Base-by-base conservation (phyloP, 2,888 invertebrate genomes). In the Prionchulus punctatus region DNA sequence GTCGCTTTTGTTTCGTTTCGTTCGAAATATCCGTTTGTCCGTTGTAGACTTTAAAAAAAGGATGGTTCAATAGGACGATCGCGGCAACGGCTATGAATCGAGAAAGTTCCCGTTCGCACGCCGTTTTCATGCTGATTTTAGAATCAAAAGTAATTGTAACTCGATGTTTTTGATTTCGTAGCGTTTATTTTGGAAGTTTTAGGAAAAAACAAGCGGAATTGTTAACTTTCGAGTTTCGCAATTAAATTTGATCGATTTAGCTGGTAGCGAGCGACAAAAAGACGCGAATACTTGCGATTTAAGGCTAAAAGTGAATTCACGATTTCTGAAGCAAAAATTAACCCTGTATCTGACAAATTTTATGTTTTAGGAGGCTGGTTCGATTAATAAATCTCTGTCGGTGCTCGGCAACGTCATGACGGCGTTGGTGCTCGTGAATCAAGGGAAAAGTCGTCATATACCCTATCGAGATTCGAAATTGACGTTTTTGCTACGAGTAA, bases 191-290 rank as follows among this genome's bases (percentile, higher is more conserved):
- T 12, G 12, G 42, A 3, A 18, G 25, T 59, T 52, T 49, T 62
- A 71, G 66, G 67, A 69, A 57, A 66, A 64, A 54, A 65, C 66
- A 50, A 66, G 65, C 21, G 69, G 66, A n/a, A 61, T 73, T 7
- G 65, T 66, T 47, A 68, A 67, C 48, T 61, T 69, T 28, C 58
- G 66, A 45, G 61, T 61, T 1, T 70, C 73, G 0, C 68, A 75
- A 70, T 65, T 75, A 45, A 72, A 75, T 60, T 63, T 75, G n/a
- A 74, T 75, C 1, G 75, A 75, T 62, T 60, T 75, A 53, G 75
- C 75, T 18, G 75, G 75, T 0, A 71, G 71, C 53, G 75, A 75
- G 60, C 60, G 74, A 49, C 73, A 73, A 60, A 69, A 69, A 43
- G 71, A 73, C 57, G 70, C 74, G 1, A 63, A 70, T 50, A 65